phyloP scores from a whole-genome alignment of 1,140 invertebrate species.

The Diorhabda sublineata region DNA sequence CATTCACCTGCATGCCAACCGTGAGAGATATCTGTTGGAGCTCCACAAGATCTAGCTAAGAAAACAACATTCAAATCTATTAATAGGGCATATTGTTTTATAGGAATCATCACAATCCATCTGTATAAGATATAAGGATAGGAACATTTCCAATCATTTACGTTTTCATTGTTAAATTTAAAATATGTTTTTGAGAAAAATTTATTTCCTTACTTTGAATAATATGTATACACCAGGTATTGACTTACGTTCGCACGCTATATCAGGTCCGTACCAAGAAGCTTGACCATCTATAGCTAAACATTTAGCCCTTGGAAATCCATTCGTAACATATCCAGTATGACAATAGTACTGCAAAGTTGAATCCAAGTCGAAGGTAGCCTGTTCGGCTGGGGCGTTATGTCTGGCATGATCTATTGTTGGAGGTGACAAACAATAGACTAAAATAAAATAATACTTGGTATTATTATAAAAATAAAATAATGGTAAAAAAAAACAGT shows the following conservation, averaged over 20 bases:
- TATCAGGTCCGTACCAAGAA: conserved; percentile 87
- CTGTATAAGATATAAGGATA: background rate
- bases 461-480: no score
- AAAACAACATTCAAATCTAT: conserved; percentile 9
- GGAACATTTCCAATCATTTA: conserved; percentile 2
- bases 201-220: no score
- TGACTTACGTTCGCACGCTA: conserved; percentile 86
- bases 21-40: conserved; percentile 82
- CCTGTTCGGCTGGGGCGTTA: conserved; percentile 75
- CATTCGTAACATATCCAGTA: conserved; percentile 81
- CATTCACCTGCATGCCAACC: conserved; percentile 89
- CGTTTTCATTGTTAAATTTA: no score
- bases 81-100: background rate
- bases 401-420: conserved; percentile 83
- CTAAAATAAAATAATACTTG: conserved; percentile 49
- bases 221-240: background rate
- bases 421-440: conserved; percentile 83
- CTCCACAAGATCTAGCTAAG: conserved; percentile 76
- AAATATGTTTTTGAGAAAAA: no score
- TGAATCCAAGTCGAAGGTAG: conserved; percentile 76
- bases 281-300: conserved; percentile 75
- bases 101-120: no score
- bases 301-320: conserved; percentile 85
- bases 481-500: background rate
- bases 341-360: conserved; percentile 89